These are phyloP conservation scores for Pica pica DNA, from an alignment of 2,113 vertebrate genomes.

Conservation along the genomic window DNA sequence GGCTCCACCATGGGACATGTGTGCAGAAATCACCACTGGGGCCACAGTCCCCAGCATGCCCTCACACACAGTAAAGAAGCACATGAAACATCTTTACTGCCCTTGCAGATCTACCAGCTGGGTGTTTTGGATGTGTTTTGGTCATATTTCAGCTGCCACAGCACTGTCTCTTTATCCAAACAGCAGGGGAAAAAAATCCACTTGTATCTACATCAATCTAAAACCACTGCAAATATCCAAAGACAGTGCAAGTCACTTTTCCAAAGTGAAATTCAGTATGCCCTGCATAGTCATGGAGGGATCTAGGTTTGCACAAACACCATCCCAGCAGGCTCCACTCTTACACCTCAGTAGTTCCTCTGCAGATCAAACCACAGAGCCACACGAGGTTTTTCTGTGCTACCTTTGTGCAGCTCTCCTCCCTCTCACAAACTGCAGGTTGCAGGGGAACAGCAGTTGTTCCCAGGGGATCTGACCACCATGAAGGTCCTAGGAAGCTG, in stretches of 20 bases:
- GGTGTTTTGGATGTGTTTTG: background rate
- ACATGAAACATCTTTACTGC: background rate
- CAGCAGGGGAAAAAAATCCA: background rate
- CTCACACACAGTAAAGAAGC: background rate
- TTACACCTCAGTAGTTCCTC: background rate
- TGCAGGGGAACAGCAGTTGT: background rate
- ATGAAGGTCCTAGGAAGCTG: background rate
- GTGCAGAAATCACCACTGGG: background rate
- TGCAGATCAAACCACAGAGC: background rate
- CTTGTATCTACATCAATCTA: background rate
- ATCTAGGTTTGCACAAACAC: background rate
- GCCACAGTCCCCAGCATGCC: background rate
- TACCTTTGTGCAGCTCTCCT: background rate
- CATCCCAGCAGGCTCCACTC: background rate
- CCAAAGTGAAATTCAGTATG: background rate
- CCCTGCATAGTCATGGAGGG: background rate
- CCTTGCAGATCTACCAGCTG: background rate
- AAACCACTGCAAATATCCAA: background rate
- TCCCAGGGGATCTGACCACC: background rate
- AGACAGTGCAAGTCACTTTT: background rate
- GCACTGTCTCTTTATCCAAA: background rate
- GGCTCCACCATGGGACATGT: background rate
- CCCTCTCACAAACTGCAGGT: background rate
- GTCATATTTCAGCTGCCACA: background rate
- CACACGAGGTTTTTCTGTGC: accelerated